phyloP scores from a whole-genome alignment of 2,113 vertebrate species.

The Vanacampus margaritifer region DNA sequence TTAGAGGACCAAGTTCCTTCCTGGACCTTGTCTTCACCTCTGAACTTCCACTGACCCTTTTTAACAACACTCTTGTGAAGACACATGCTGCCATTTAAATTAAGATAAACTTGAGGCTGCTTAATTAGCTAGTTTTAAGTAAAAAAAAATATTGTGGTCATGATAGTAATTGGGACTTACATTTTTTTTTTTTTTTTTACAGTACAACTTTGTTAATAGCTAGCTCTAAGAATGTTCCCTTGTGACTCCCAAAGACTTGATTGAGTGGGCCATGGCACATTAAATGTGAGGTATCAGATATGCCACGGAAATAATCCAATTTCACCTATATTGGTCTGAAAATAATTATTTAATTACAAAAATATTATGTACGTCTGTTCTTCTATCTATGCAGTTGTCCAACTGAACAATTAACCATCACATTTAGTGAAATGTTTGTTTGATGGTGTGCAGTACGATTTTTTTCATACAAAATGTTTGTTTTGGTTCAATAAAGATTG shows the following conservation, averaged over 20 bases:
- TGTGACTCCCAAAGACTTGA: too few relatives aligned
- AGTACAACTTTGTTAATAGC: background rate
- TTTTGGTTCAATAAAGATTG: background rate
- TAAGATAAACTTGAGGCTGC: conserved; percentile 18
- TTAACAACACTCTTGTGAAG: background rate
- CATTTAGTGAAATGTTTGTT: background rate
- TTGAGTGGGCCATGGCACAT: too few relatives aligned
- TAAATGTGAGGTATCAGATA: background rate
- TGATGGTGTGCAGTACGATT: background rate
- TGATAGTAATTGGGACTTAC: background rate
- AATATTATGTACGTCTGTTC: background rate
- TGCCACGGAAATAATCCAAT: background rate
- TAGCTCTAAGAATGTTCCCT: background rate
- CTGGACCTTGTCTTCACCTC: background rate
- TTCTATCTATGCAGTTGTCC: background rate
- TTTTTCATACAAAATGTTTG: background rate
- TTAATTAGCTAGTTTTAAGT: conserved; percentile 12
- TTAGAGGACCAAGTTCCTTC: background rate
- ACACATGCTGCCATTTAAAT: conserved; percentile 19
- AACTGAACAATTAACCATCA: background rate
- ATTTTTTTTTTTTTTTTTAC: background rate
- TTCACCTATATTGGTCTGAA: background rate
- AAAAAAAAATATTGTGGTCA: background rate
- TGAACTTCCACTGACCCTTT: background rate
- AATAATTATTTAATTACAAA: background rate